phyloP scores from a whole-genome alignment of 1,140 invertebrate genomes.

The Aphidius gifuensis region DNA sequence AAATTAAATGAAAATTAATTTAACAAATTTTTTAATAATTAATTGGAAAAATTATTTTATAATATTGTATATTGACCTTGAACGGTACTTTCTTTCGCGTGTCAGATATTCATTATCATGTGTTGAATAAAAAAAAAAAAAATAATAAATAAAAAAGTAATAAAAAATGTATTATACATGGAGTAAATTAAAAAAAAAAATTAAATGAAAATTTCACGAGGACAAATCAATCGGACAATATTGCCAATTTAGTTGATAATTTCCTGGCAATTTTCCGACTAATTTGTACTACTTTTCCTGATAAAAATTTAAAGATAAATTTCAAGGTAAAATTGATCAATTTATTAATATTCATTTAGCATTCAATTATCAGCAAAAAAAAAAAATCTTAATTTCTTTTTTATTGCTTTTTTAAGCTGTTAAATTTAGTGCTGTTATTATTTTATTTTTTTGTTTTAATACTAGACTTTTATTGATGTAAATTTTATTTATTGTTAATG shows the following conservation, averaged over 20 bases:
- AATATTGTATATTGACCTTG: conserved; percentile 28
- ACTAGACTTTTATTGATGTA: no score
- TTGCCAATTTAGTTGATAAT: conserved; percentile 3
- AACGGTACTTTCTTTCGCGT: conserved; percentile 35
- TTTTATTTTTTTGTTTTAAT: no score
- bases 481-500: no score
- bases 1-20: no score
- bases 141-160: neutral
- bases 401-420: no score
- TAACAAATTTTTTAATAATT: no score
- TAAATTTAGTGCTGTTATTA: no score
- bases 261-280: conserved; percentile 12
- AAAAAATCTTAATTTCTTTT: no score
- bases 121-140: neutral
- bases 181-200: neutral
- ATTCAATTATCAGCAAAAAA: no score
- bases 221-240: neutral
- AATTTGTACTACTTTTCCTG: neutral
- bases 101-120: conserved; percentile 20
- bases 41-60: no score
- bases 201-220: neutral
- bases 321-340: conserved; percentile 16
- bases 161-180: neutral
- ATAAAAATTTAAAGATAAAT: neutral
- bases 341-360: neutral